Percentiles rank a stretch among this genome's conserved stretches.
phyloP scores from a whole-genome alignment of 2,113 vertebrate genomes.

The Hoplias malabaricus region DNA sequence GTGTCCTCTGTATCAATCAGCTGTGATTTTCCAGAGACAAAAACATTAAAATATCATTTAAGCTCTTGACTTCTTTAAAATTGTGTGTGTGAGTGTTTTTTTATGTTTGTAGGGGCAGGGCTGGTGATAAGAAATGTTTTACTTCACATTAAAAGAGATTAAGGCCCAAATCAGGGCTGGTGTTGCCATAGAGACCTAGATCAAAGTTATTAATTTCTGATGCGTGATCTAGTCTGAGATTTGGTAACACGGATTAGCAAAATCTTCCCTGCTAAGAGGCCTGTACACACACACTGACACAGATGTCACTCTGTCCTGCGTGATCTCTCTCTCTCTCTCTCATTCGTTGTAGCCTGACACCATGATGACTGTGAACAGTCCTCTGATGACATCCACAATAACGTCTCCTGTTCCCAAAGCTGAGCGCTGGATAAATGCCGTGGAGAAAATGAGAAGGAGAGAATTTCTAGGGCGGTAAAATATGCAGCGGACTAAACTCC shows the following conservation, averaged over 20 bases:
- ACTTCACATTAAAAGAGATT: conserved; percentile 63
- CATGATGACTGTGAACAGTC: neutral
- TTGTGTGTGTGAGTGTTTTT: neutral
- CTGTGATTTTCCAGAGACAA: too few species aligned
- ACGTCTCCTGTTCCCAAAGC: neutral
- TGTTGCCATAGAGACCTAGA: conserved; percentile 49
- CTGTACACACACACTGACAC: neutral
- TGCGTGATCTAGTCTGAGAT: conserved; percentile 53
- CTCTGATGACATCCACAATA: neutral
- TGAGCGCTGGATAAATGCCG: neutral
- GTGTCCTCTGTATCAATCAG: too few species aligned
- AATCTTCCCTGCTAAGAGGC: conserved; percentile 35
- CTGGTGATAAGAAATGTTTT: conserved; percentile 55
- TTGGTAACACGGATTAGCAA: conserved; percentile 54
- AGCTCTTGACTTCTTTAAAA: neutral
- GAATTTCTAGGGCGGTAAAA: neutral
- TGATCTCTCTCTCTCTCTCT: conserved; percentile 1
- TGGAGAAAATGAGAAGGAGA: neutral
- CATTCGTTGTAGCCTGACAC: neutral
- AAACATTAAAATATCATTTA: too few species aligned
- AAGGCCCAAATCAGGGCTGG: conserved; percentile 45
- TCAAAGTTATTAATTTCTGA: conserved; percentile 54
- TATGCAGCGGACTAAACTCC: neutral
- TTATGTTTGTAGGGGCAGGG: conserved; percentile 28
- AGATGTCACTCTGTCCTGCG: conserved; percentile 18